Evolutionary conservation across 2,797 vertebrate species (phyloP).

Genomic region (Hyperoplus lanceolatus): DNA sequence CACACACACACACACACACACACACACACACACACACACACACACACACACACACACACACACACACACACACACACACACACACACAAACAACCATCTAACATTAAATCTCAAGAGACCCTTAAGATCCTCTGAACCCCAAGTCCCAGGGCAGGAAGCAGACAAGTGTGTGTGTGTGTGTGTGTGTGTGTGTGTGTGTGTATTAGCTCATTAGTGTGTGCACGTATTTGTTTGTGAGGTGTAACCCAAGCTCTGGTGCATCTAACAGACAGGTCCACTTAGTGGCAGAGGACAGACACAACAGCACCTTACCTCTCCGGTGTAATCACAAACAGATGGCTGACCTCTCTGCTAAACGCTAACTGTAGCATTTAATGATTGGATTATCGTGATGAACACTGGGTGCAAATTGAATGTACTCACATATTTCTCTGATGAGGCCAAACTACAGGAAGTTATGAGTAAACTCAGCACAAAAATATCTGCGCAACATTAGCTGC

Average conservation of each 20-base stretch:
- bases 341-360: background rate
- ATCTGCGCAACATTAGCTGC: too few relatives aligned
- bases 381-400: constrained; percentile 4
- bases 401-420: background rate
- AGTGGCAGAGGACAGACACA: constrained; percentile 73
- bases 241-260: constrained; percentile 53
- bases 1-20: constrained; percentile 32
- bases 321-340: constrained; percentile 72
- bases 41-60: constrained; percentile 32
- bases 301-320: constrained; percentile 51
- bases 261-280: constrained; percentile 70
- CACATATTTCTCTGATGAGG: constrained; percentile 26
- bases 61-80: constrained; percentile 33
- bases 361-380: constrained; percentile 2
- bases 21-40: constrained; percentile 22
- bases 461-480: constrained; percentile 23
- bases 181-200: constrained; percentile 47
- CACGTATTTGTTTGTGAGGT: constrained; percentile 60
- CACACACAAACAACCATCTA: background rate
- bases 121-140: constrained; percentile 65
- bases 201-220: constrained; percentile 63
- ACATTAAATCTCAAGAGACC: constrained; percentile 62
- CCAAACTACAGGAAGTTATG: background rate
- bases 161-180: constrained; percentile 62
- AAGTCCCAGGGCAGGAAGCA: constrained; percentile 73